Evolutionary conservation across 2,797 vertebrate genomes (phyloP).

Genomic region (Syngnathus rostellatus): DNA sequence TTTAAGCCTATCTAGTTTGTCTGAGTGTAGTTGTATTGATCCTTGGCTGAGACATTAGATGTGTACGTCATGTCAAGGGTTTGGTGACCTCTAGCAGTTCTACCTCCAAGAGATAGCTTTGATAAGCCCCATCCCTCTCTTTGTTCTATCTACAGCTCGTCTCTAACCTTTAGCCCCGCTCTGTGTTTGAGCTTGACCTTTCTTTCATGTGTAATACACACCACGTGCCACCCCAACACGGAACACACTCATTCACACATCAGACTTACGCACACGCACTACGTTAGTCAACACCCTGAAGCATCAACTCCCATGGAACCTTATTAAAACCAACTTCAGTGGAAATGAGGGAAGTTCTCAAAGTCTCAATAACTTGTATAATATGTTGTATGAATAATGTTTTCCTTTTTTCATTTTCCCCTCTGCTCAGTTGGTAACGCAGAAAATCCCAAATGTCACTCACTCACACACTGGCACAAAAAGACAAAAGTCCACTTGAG

Average conservation of each 20-base stretch:
- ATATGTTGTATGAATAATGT: slow-evolving; percentile 74
- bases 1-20: slow-evolving; percentile 67
- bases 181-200: slow-evolving; percentile 66
- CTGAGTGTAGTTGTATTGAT: slow-evolving; percentile 68
- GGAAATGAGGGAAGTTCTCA: slow-evolving; percentile 70
- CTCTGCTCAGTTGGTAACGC: slow-evolving; percentile 61
- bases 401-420: slow-evolving; percentile 62
- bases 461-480: slow-evolving; percentile 37
- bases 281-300: slow-evolving; percentile 58
- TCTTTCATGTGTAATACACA: slow-evolving; percentile 72
- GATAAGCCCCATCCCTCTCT: slow-evolving; percentile 64
- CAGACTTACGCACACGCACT: slow-evolving; percentile 29
- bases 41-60: slow-evolving; percentile 67
- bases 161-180: slow-evolving; percentile 68
- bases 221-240: slow-evolving; percentile 53
- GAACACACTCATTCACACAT: slow-evolving; percentile 50
- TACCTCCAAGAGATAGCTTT: slow-evolving; percentile 66
- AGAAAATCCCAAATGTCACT: slow-evolving; percentile 60
- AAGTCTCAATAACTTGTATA: slow-evolving; percentile 73
- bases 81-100: slow-evolving; percentile 64
- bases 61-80: slow-evolving; percentile 66
- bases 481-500: slow-evolving; percentile 43
- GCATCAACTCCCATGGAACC: slow-evolving; percentile 72
- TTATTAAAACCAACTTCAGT: slow-evolving; percentile 76
- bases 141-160: slow-evolving; percentile 66